Percentiles rank a stretch among this genome's conserved stretches.
Evolutionary conservation across 2,888 invertebrate genomes (phyloP).

Genomic region (Drosophila longiperda): DNA sequence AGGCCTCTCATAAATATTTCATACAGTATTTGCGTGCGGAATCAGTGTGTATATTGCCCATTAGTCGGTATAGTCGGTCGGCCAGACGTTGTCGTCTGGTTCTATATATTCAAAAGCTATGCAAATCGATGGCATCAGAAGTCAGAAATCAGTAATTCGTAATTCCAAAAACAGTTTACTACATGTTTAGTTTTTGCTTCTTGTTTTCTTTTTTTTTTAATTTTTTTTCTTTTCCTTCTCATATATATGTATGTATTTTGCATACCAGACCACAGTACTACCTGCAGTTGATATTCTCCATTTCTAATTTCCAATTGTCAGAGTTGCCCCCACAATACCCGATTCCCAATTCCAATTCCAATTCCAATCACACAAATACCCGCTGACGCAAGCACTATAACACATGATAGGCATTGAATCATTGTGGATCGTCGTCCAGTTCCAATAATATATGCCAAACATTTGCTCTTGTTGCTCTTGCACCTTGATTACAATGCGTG

Average conservation of each 20-base stretch:
- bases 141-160: constrained; percentile 58
- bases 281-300: constrained; percentile 48
- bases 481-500: constrained; percentile 44
- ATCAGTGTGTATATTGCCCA: constrained; percentile 18
- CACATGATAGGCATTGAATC: constrained; percentile 11
- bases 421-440: constrained; percentile 10
- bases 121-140: constrained; percentile 66
- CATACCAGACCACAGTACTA: constrained; percentile 41
- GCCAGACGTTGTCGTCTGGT: constrained; percentile 27
- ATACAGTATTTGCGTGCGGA: constrained; percentile 45
- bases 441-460: constrained; percentile 8
- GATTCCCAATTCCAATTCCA: constrained; percentile 30
- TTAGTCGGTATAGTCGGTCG: not conserved
- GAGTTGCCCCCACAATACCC: constrained; percentile 22
- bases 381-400: constrained; percentile 49
- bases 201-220: not conserved
- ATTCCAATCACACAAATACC: constrained; percentile 50
- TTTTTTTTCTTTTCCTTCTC: not conserved
- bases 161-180: constrained; percentile 41
- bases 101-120: constrained; percentile 69
- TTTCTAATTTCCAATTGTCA: constrained; percentile 29
- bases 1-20: constrained; percentile 75
- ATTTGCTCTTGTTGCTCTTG: constrained; percentile 18
- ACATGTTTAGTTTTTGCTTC: constrained; percentile 43
- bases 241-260: constrained; percentile 27